These are phyloP conservation scores for Metridium senile DNA, from an alignment of 92 coral and sea anemone species.

Conservation along the genomic window DNA sequence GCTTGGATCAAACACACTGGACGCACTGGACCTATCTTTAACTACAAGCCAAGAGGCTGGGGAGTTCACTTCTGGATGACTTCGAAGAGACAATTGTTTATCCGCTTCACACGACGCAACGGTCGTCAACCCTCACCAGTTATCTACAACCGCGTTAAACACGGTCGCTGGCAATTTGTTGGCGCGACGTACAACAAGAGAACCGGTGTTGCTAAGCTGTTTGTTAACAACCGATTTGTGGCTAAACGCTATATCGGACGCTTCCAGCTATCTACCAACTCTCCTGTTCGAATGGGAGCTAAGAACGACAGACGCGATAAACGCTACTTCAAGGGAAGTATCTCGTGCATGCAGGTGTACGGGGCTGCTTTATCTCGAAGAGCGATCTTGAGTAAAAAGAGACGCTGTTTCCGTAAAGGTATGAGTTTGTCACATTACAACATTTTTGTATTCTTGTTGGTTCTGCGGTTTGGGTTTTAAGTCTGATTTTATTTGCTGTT, in stretches of 20 bases:
- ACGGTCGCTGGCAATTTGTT: constrained; percentile 17
- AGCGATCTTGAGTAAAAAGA: constrained; percentile 4
- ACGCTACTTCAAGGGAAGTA: constrained; percentile 32
- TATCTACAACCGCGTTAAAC: background rate
- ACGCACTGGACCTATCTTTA: constrained; percentile 60
- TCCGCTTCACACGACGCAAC: constrained; percentile 49
- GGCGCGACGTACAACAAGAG: constrained; percentile 23
- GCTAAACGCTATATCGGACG: constrained; percentile 21
- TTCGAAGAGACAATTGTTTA: constrained; percentile 33
- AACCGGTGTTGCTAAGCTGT: constrained; percentile 34
- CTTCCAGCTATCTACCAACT: constrained; percentile 23
- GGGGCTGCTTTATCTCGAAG: background rate
- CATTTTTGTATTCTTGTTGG: background rate
- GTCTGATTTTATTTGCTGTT: no score
- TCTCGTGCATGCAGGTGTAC: constrained; percentile 36
- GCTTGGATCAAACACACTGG: constrained; percentile 72
- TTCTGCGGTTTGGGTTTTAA: background rate
- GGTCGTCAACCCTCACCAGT: constrained; percentile 24
- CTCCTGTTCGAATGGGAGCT: constrained; percentile 21
- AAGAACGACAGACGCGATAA: constrained; percentile 17
- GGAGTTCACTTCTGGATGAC: constrained; percentile 69
- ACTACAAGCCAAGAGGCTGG: constrained; percentile 50
- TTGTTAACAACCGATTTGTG: constrained; percentile 28
- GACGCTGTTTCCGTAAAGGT: constrained; percentile 33
- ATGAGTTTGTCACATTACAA: background rate